A percentile compares a stretch with the other conserved stretches of the same genome.
phyloP scores from a whole-genome alignment of 2,113 vertebrate species.

The Takifugu bimaculatus region DNA sequence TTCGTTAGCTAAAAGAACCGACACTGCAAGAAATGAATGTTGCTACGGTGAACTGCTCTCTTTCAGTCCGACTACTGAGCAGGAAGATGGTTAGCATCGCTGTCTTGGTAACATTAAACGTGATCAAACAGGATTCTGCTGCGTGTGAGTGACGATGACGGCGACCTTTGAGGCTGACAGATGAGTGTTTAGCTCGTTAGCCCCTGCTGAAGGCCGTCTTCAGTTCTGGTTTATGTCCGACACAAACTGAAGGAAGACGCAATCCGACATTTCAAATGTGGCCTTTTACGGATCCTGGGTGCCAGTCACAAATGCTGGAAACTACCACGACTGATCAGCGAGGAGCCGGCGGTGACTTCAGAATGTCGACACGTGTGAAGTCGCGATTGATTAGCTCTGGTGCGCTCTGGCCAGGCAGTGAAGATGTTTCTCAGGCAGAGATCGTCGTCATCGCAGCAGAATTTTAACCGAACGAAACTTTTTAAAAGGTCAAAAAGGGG shows the following conservation, averaged over 20 bases:
- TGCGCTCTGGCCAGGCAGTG: too few species aligned
- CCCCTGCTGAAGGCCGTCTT: slow-evolving; percentile 2
- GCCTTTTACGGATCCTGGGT: slow-evolving; percentile 7
- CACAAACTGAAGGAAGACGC: neutral
- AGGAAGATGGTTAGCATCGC: neutral
- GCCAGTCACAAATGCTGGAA: neutral
- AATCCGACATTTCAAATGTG: slow-evolving; percentile 3
- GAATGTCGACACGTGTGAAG: too few species aligned
- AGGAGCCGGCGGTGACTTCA: too few species aligned
- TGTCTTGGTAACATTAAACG: slow-evolving; percentile 7
- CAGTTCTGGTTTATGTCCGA: slow-evolving; percentile 23
- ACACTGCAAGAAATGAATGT: neutral
- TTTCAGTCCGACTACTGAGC: neutral
- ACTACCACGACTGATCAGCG: too few species aligned
- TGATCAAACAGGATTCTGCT: neutral
- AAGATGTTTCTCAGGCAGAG: too few species aligned
- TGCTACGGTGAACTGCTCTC: neutral
- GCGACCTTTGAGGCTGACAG: slow-evolving; percentile 40
- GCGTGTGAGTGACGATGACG: neutral
- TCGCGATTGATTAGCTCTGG: too few species aligned
- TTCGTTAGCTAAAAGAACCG: too few species aligned
- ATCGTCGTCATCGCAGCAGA: too few species aligned
- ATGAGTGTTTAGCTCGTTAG: neutral
- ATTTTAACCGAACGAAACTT: too few species aligned
- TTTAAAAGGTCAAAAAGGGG: too few species aligned